Evolutionary conservation across 64 coral and sea anemone species (phyloP), one percentile per base, ranked within the genome.

Genomic region (Pocillopora verrucosa): DNA sequence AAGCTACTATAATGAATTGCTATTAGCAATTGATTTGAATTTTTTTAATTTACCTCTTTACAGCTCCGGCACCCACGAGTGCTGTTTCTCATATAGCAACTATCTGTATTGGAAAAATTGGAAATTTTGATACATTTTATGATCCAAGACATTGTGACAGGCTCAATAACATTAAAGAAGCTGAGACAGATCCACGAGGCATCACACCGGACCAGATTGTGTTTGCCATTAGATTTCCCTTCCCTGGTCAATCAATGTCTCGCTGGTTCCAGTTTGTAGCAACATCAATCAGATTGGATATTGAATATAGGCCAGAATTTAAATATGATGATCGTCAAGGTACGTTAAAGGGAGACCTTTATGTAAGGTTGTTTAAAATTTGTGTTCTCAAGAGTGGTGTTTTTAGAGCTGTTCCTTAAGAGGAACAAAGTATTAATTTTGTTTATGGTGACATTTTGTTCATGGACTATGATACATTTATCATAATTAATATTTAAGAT

Each of bases 251-350:
- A 5, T 64, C 79, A 11, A 98, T 98, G 96, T 95, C 96, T 17
- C 83, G 96, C 20, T 98, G 93, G 83, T 94, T 95, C 76, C 96
- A 98, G 80, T 98, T 98, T 73, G 76, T 98, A 35, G 91, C 91
- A 1, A 74, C 90, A 11, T 93, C 93, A 37, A 76, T 98, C 36
- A 87, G 79, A 62, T 51, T 94, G 61, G 91, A 98, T 20, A 68
- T 98, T 10, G 88, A 90, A 35, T 78, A 90, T 24, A 34, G 77
- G 16, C 10, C 24, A 24, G n/a, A 64, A 63, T 77, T 38, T 56
- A 36, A 69, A 9, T 82, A 61, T 58, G 56, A 38, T 37, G 11
- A 1, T 37, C 6, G 35, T 77, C 15, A 45, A 16, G 35, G 19
- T 36, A 12, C 20, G 5, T 41, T 15, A 41, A 77, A 38, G 15